A percentile compares a stretch with the other conserved stretches of the same genome.
Evolutionary conservation across 92 coral and sea anemone genomes (phyloP).

Genomic region (Plumapathes pennacea): DNA sequence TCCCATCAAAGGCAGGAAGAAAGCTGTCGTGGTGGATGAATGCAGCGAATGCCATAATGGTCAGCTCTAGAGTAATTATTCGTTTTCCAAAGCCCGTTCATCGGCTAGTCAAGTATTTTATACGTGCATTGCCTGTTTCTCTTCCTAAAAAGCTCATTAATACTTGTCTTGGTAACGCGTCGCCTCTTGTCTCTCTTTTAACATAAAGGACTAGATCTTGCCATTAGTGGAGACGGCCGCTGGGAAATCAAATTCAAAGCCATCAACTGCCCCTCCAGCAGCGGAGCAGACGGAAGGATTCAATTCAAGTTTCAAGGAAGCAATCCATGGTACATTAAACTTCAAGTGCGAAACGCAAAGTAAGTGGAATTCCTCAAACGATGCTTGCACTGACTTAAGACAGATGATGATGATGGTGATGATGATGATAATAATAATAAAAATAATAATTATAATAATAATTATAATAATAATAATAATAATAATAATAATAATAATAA

Average conservation of each 20-base stretch:
- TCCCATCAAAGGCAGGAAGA: constrained; percentile 66
- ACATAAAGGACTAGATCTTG: constrained; percentile 67
- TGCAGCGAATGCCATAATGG: constrained; percentile 65
- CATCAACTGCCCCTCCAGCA: constrained; percentile 60
- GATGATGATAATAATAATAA: too few species aligned
- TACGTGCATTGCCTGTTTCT: too few species aligned
- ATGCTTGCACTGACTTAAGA: not conserved
- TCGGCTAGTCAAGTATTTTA: too few species aligned
- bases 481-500: too few species aligned
- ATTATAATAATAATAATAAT: too few species aligned
- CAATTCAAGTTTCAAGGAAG: constrained; percentile 83
- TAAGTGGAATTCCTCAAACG: constrained; percentile 11
- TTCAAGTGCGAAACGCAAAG: constrained; percentile 78
- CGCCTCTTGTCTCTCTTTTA: too few species aligned
- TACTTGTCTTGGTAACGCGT: too few species aligned
- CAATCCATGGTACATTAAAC: constrained; percentile 78
- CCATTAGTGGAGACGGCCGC: constrained; percentile 65
- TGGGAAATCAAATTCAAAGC: constrained; percentile 67
- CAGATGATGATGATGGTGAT: too few species aligned
- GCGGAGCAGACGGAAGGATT: constrained; percentile 58
- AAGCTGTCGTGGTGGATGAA: constrained; percentile 65
- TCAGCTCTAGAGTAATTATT: not conserved
- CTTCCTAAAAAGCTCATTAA: too few species aligned
- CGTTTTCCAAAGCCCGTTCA: too few species aligned
- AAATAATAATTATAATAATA: too few species aligned